Base-by-base conservation (phyloP, 2,113 vertebrate species). In the Axis porcinus region DNA sequence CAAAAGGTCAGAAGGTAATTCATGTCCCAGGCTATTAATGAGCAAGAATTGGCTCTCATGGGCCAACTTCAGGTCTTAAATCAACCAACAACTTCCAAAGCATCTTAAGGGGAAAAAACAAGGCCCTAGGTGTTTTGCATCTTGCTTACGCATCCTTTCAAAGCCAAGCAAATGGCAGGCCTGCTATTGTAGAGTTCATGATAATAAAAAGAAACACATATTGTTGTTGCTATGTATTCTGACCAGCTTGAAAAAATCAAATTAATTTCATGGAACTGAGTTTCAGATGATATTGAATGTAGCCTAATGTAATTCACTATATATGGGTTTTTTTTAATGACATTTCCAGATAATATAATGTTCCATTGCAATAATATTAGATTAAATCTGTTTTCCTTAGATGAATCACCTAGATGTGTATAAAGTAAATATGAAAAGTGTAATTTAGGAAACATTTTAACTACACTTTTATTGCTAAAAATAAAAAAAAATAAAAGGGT, bases 1-100 rank as follows among this genome's bases (percentile, higher is more conserved):
- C 23, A 88, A 85, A 64, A n/a, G 86, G 92, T 98, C 93, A 95
- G 76, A 86, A 93, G 95, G 95, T 86, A 95, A 98, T 85, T 78
- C 86, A 85, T n/a, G 21, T 25, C 47, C 52, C 64, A 92, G 85
- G 86, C 74, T 92, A 36, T 76, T 91, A 96, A 92, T 50, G 92
- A 95, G n/a, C 33, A 52, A 84, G 64, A 79, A 86, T n/a, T 93
- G 76, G 50, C 54, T 97, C 52, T 67, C 74, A 43, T 70, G n/a
- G 33, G 52, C 89, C 60, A 97, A 86, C 19, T 33, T 90, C 36
- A 86, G 78, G 58, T 85, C 83, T 97, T 82, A 94, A 91, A 86
- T 96, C 95, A 97, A 83, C 54, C 57, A 92, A 58, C 57, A 89
- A 94, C 36, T 89, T 70, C 43, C 70, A 90, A 91, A 47, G 21